Evolutionary conservation across 2,888 invertebrate genomes (phyloP), one percentile per base, ranked within the genome.

Genomic region (Electrophaes corylata): DNA sequence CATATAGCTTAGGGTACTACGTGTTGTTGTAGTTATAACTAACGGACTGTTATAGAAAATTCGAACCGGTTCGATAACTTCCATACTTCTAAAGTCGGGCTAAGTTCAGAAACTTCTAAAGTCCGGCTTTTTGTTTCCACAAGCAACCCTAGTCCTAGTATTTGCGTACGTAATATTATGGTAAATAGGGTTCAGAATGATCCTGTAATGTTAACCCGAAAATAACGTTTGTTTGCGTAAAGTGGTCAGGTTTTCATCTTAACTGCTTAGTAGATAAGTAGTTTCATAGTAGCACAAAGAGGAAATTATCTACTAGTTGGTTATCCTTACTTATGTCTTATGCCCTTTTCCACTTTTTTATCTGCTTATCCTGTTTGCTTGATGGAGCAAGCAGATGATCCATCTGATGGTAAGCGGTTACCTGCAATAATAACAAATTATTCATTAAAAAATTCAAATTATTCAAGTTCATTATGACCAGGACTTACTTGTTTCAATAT

Each of bases 171-270:
- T 60, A 54, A 54, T 59, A 61, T 60, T 63, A 63, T 64, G 63
- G 52, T 63, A 63, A 63, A 61, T 52, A 64, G 59, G 61, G 53
- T 43, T 45, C 47, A 35, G 6, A 39, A 45, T 53, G 50, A 58
- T 57, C 50, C 67, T 56, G 65, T 73, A 69, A 73, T 69, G 66
- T 62, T 60, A 62, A 69, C 60, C 60, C 62, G 48, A 67, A 66
- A 61, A 53, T 51, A 51, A 51, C 57, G 51, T 62, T 56, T 50
- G 56, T 59, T 59, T 52, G 54, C 40, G 47, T 19, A 29, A 53
- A 53, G 44, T 58, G 51, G 58, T 55, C 52, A 60, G 51, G 47
- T 47, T 50, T 40, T 48, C 55, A 52, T 60, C 55, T 44, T 45
- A 58, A 54, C 53, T 59, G 39, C 47, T 55, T 47, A 45, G 35